Base-by-base conservation (phyloP, 2,113 vertebrate genomes). In the Carettochelys insculpta region DNA sequence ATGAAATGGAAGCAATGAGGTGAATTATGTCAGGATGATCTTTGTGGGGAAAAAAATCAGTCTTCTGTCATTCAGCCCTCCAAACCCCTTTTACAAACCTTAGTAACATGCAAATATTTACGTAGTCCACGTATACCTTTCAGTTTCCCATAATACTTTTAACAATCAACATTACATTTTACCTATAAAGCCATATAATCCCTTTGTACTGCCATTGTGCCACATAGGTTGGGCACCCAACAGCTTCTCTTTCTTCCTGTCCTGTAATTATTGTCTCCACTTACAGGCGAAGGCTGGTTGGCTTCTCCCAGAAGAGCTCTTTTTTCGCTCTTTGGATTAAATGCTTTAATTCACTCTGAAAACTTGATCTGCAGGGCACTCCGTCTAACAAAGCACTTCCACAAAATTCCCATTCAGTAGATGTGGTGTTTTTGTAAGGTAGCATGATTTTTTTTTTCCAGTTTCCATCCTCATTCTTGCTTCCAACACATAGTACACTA, bases 261-360 rank as follows among this genome's bases (percentile, higher is more conserved):
- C 75, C 83, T 52, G 87, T 96, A 93, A 95, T 93, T 94, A 94
- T 71, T 56, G 90, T 73, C 96, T 93, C 97, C 97, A 93, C 96
- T 90, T 34, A 82, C 27, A 43, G 50, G 87, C 48, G 38, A 90
- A 95, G 93, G 77, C 90, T 76, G 50, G 71, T 89, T 52, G 77
- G 79, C 83, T 93, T 86, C 86, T 80, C 83, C 92, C 38, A 78
- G 61, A n/a, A 92, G 96, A 94, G 76, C 8, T 84, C n/a, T 87
- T 81, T 75, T 82, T 43, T 52, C 51, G 3, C 47, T 34, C 43
- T 91, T 78, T 83, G 77, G 92, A 76, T 81, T 52, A 80, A 58
- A 85, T 75, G 82, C 68, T 92, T 93, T 89, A 76, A 92, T 84
- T 68, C 80, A 76, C 82, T 82, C 6, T 43, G 86, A 76, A 82